phyloP scores from a whole-genome alignment of 2,113 vertebrate genomes.

The Sinocyclocheilus grahami region DNA sequence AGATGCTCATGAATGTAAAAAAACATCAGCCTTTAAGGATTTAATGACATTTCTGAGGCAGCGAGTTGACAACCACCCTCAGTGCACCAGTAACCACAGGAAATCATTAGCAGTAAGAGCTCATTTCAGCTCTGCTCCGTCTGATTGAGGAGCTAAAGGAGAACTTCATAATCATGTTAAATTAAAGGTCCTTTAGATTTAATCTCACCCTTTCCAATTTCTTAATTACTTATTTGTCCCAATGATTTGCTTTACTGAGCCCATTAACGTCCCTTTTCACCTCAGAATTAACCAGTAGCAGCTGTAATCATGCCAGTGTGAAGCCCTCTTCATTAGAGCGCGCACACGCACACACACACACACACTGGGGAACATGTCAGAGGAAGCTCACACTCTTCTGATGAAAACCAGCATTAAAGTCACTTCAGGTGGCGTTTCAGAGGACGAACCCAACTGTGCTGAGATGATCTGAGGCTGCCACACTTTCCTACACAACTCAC shows the following conservation, averaged over 20 bases:
- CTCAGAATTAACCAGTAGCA: slow-evolving; percentile 66
- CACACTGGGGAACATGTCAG: neutral
- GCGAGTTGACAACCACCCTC: slow-evolving; percentile 9
- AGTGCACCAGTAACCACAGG: slow-evolving; percentile 59
- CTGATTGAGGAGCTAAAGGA: slow-evolving; percentile 72
- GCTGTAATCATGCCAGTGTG: slow-evolving; percentile 57
- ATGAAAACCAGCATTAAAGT: slow-evolving; percentile 17
- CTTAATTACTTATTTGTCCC: slow-evolving; percentile 80
- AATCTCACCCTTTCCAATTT: slow-evolving; percentile 68
- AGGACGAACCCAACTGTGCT: slow-evolving; percentile 32
- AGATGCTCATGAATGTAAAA: neutral
- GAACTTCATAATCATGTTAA: slow-evolving; percentile 78
- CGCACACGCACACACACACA: neutral
- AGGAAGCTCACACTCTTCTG: slow-evolving; percentile 2
- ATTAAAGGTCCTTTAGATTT: slow-evolving; percentile 78
- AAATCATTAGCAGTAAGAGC: slow-evolving; percentile 72
- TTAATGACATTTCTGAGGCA: slow-evolving; percentile 12
- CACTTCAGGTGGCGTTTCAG: slow-evolving; percentile 43
- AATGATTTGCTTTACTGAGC: slow-evolving; percentile 80
- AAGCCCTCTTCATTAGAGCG: slow-evolving; percentile 56
- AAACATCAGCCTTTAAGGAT: neutral
- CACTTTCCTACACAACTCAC: slow-evolving; percentile 1
- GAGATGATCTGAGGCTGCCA: slow-evolving; percentile 29
- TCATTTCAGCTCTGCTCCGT: slow-evolving; percentile 61
- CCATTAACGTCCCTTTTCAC: slow-evolving; percentile 72